Evolutionary conservation across 2,797 vertebrate genomes (phyloP).

Genomic region (Amniataba percoides): DNA sequence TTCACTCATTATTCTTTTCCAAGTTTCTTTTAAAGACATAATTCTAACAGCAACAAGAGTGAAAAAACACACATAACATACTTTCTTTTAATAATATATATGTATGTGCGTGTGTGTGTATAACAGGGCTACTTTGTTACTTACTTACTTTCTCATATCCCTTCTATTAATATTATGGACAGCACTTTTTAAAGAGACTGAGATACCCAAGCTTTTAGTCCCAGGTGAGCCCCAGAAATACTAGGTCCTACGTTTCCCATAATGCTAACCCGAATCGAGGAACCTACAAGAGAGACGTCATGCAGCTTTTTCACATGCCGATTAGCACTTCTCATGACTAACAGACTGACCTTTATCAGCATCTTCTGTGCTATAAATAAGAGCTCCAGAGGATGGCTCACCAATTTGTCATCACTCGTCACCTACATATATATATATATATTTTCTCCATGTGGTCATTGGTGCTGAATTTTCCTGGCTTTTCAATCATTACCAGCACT

Average conservation of each 20-base stretch:
- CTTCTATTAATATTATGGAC: not conserved
- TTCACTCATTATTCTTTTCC: not conserved
- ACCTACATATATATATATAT: not conserved
- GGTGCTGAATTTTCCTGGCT: not conserved
- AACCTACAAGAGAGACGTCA: not conserved
- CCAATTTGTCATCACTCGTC: not conserved
- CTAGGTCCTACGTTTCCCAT: not conserved
- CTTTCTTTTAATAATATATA: not conserved
- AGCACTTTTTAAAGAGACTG: not conserved
- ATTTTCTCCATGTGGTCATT: not conserved
- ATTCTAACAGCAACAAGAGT: not conserved
- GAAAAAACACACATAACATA: not conserved
- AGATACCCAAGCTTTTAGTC: not conserved
- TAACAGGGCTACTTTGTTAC: not conserved
- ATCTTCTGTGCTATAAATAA: constrained; percentile 12
- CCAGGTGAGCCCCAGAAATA: not conserved
- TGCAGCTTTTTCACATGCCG: not conserved
- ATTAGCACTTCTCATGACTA: not conserved
- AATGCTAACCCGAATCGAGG: not conserved
- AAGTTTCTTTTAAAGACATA: not conserved
- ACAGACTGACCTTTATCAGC: not conserved
- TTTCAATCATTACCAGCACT: constrained; percentile 5
- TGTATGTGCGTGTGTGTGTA: too few relatives aligned
- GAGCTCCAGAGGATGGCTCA: not conserved
- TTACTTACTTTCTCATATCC: not conserved